Base-by-base conservation (phyloP, 2,888 invertebrate species). In the Drosophila formosana region DNA sequence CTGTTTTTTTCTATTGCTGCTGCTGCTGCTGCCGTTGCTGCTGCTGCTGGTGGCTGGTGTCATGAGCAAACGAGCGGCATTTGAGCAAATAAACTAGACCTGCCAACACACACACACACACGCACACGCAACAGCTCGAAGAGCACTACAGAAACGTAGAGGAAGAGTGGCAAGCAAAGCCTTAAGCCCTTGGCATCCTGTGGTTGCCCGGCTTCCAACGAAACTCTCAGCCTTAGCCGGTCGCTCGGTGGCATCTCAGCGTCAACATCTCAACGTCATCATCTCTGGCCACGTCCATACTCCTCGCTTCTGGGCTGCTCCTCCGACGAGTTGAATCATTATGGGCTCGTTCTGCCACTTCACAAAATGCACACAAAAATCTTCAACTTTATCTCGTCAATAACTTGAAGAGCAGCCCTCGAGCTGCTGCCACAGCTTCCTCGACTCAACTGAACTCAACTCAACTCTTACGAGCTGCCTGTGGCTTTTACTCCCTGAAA, bases 301-400 rank as follows among this genome's bases (percentile, higher is more conserved):
- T 18, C 9, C 39, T 18, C 18, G 1, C 18, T 18, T 18, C 55
- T 53, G 39, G 50, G n/a, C 49, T 28, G n/a, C 32, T 53, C 23
- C 2, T 7, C 41, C 57, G 52, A 66, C 57, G 62, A 70, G 71
- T 73, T 67, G 70, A 75, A 87, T 82, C 87, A 86, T 82, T 78
- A 82, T 86, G 87, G 81, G 69, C 69, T 81, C 78, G 71, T 72
- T 70, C 84, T 71, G 83, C 73, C 83, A 88, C 83, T 84, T 84
- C 86, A 88, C 82, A 87, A 84, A 85, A 85, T 85, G 88, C 83
- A 88, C 83, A 84, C 82, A 88, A 83, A 80, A 82, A 86, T 88
- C 84, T 83, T 85, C 88, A 85, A 85, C 87, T 88, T 88, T 85
- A 85, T 85, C 88, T 86, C 88, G 84, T 85, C 84, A 85, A 85